These are phyloP conservation scores for Steromphala cineraria DNA, from an alignment of 2,888 invertebrate genomes.

Conservation along the genomic window DNA sequence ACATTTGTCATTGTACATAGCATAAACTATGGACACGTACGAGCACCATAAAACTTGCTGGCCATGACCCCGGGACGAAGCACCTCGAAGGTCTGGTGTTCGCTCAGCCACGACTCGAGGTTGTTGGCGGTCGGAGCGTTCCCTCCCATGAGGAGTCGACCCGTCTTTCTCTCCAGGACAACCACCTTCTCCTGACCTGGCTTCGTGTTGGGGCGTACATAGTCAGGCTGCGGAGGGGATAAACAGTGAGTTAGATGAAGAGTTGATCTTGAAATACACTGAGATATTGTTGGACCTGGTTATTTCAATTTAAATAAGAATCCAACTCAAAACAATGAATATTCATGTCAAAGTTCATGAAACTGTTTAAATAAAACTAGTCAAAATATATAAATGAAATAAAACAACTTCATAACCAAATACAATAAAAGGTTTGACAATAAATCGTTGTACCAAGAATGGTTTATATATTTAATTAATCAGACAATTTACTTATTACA, in stretches of 20 bases:
- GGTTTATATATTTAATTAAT: too few species aligned
- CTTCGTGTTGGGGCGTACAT: background rate
- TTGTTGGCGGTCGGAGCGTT: conserved; percentile 88
- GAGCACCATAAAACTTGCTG: background rate
- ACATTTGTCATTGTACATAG: too few species aligned
- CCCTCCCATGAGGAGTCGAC: conserved; percentile 83
- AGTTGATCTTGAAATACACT: background rate
- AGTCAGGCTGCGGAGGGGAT: background rate
- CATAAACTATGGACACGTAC: background rate
- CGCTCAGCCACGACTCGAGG: conserved; percentile 88
- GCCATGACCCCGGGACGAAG: conserved; percentile 76
- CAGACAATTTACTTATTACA: too few species aligned
- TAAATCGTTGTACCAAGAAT: too few species aligned
- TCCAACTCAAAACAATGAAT: too few species aligned
- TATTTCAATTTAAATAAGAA: too few species aligned
- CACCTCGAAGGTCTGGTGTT: conserved; percentile 91
- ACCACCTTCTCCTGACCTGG: conserved; percentile 77
- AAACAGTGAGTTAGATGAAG: background rate
- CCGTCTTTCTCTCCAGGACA: conserved; percentile 89
- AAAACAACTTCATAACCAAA: too few species aligned
- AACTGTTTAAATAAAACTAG: too few species aligned
- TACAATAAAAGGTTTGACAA: too few species aligned
- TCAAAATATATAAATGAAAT: too few species aligned
- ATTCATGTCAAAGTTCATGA: too few species aligned
- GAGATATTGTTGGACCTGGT: too few species aligned